Conservation (phyloP, 1,140 invertebrate species). For the Brachionus angularis region DNA sequence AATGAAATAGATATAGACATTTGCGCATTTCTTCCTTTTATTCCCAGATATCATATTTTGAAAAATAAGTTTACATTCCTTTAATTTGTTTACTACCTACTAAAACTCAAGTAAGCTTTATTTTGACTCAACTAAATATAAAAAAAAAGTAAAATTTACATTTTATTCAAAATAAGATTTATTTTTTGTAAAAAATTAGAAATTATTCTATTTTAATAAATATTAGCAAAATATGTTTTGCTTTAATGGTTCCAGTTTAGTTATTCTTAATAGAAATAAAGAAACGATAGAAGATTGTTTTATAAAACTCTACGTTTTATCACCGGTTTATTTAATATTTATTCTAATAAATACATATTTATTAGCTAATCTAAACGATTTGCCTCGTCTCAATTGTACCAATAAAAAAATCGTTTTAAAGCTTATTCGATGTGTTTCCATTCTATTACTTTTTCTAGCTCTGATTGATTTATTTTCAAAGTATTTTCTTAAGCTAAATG, state of each 20-base stretch:
- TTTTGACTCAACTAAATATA: too few relatives aligned
- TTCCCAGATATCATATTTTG: too few relatives aligned
- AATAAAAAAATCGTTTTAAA: background rate
- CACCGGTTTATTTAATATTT: background rate
- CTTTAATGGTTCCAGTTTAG: slow-evolving; percentile 14
- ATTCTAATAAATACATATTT: background rate
- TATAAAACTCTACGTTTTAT: background rate
- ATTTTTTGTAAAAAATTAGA: background rate
- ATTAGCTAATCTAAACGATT: background rate
- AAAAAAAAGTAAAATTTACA: background rate
- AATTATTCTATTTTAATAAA: background rate
- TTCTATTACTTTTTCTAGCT: background rate
- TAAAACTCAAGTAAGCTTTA: background rate
- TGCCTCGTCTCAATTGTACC: background rate
- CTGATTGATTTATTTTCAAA: background rate
- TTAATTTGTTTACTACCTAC: too few relatives aligned
- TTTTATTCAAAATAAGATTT: background rate
- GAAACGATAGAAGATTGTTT: background rate
- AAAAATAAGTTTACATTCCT: too few relatives aligned
- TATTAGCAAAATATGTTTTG: background rate
- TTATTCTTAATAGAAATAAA: background rate
- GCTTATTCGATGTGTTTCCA: background rate
- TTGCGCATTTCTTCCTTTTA: too few relatives aligned
- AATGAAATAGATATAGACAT: too few relatives aligned
- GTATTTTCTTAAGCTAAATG: background rate